A percentile compares a stretch with the other conserved stretches of the same genome.
These are phyloP conservation scores for Apodemia zela DNA, from an alignment of 2,888 invertebrate genomes.

Conservation along the genomic window DNA sequence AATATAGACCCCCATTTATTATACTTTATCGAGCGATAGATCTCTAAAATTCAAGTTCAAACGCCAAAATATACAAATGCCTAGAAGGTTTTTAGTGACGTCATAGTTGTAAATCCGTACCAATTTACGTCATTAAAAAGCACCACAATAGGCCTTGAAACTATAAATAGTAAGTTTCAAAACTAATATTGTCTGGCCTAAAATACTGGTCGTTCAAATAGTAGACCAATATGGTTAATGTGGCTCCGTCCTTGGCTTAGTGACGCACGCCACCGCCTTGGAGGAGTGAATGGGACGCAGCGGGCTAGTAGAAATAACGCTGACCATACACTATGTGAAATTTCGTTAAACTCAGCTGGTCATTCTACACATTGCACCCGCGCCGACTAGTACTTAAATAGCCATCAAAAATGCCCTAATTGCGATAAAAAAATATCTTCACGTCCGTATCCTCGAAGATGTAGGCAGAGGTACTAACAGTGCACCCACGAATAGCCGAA, in stretches of 20 bases:
- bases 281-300: conserved; percentile 38
- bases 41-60: neutral
- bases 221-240: conserved; percentile 38
- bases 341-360: too few species aligned
- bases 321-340: neutral
- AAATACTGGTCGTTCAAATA: conserved; percentile 52
- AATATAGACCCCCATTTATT: neutral
- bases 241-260: conserved; percentile 19
- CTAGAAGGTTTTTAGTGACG: neutral
- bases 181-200: conserved; percentile 32
- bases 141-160: neutral
- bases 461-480: too few species aligned
- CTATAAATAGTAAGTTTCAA: conserved; percentile 23
- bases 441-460: too few species aligned
- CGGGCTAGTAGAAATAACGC: neutral
- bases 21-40: neutral
- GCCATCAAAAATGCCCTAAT: too few species aligned
- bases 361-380: too few species aligned
- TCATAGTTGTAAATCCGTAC: conserved; percentile 1
- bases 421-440: too few species aligned
- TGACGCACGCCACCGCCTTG: conserved; percentile 50
- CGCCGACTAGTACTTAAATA: too few species aligned
- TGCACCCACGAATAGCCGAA: too few species aligned
- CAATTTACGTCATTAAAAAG: conserved; percentile 9
- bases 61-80: neutral